Base-by-base conservation (phyloP, 2,888 invertebrate species). In the Nymphalis polychloros region DNA sequence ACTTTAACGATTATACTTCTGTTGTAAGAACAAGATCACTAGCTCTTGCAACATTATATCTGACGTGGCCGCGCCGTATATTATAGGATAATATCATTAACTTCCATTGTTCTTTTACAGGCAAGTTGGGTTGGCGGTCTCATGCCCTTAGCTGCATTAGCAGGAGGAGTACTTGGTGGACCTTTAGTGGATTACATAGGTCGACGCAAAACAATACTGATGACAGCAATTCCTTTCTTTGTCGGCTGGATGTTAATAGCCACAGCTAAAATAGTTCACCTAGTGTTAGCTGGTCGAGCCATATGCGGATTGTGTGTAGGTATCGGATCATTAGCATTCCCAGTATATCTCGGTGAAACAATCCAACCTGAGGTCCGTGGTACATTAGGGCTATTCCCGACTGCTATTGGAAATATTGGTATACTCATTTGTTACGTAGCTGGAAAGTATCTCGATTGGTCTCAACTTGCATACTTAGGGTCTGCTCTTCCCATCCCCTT, bases 261-360 rank as follows among this genome's bases (percentile, higher is more conserved):
- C 8, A 94, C 95, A 63, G 97, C 97, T 23, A 92, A 89, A 50
- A 94, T 95, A 75, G 94, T 97, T 31, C 91, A 94, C 72, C 94
- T 96, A 92, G 93, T 99, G 49, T 94, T 97, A 73, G 88, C 94
- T 27, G 98, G 98, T 13, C 94, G 98, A 72, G 94, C 95, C 0
- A 86, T 98, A 68, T 96, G 97, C 71, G 99, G 99, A 10, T 94
- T 97, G 77, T 97, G 97, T 83, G 97, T 97, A 48, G 97, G 98
- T 20, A 94, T 98, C 67, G 96, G 97, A 0, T 97, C 98, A 0
- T 93, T 98, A 2, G 96, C 97, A 23, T 94, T 97, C 75, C 98
- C 98, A 0, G 97, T 98, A 1, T 99, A 98, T 84, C 94, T 99
- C 50, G 98, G 98, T 8, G 98, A 99, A 92, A 97, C 98, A 0